phyloP scores from a whole-genome alignment of 2,888 invertebrate species.

The Aphidius colemani region DNA sequence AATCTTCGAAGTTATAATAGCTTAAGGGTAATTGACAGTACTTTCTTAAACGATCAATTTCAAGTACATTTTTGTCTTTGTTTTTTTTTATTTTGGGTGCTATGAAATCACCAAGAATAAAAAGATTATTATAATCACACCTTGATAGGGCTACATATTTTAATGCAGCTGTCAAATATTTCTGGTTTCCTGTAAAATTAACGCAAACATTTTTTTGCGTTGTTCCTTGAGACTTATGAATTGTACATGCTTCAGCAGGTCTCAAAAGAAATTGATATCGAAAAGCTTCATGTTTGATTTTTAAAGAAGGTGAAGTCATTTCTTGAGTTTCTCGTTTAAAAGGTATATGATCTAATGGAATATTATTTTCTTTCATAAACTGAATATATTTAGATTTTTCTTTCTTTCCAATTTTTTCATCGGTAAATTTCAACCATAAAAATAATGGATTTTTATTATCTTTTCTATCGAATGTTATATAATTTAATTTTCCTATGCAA shows the following conservation, averaged over 20 bases:
- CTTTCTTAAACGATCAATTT: no score
- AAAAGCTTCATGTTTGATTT: not conserved
- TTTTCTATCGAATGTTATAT: constrained; percentile 3
- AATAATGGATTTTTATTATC: not conserved
- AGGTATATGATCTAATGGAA: not conserved
- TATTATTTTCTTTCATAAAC: not conserved
- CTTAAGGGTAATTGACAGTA: no score
- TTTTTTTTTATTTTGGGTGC: not conserved
- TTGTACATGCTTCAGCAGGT: constrained; percentile 14
- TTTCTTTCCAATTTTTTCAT: not conserved
- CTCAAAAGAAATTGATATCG: constrained; percentile 10
- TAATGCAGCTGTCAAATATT: no score
- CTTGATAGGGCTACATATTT: constrained; percentile 1
- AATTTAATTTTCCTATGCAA: constrained; percentile 5
- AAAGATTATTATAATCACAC: constrained; percentile 2
- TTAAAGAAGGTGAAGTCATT: not conserved
- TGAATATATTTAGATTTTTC: not conserved
- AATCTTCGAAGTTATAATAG: no score
- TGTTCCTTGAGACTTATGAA: constrained; percentile 20
- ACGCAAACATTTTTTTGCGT: constrained; percentile 4
- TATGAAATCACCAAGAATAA: constrained; percentile 11
- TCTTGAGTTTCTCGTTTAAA: not conserved
- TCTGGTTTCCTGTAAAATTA: no score
- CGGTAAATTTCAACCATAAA: constrained; percentile 16
- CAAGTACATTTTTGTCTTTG: no score